Evolutionary conservation across 1,140 invertebrate species (phyloP), one percentile per base, ranked within the genome.

Genomic region (Proctacanthus coquilletti): DNA sequence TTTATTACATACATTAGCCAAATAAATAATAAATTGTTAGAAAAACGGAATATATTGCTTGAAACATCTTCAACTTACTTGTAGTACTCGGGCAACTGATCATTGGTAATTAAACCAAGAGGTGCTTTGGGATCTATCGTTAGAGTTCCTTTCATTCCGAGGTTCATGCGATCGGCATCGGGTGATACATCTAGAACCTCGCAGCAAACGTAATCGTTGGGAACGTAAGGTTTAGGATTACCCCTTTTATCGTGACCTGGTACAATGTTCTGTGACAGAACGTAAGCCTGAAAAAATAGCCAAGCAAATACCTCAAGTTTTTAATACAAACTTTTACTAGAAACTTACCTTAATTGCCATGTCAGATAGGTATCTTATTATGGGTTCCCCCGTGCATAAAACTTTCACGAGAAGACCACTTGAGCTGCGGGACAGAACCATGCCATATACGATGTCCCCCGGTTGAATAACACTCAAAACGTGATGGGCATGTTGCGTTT

Each of bases 151-250:
- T 84, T 80, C 76, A 91, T 84, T 51, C 84, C 84, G 55, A 83
- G 73, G 43, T 82, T 74, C 55, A 93, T 73, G 65, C 86, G 88
- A 61, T 89, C 83, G 18, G 77, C 76, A 53, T 89, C 85, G 32
- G 80, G 72, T 51, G 80, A 81, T 40, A 89, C 77, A 70, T 83
- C 80, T 48, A 87, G 67, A 14, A 92, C 80, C 68, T 88, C 84
- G 65, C 84, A 86, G 68, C 83, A 81, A 34, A 87, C 73, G 47
- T 77, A 74, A 64, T 87, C 83, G 70, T 80, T 86, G 65, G 74
- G 74, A 62, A 75, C 73, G 69, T 78, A 84, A 61, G 70, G 72
- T 61, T 74, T 74, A 58, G 71, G 74, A 46, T 78, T 72, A 56
- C 77, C 80, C 64, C 84, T 80, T 66, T 84, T 81, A 66, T 84